A percentile compares a stretch with the other conserved stretches of the same genome.
These are phyloP conservation scores for Amblyornis subalaris DNA, from an alignment of 2,113 vertebrate species.

Conservation along the genomic window DNA sequence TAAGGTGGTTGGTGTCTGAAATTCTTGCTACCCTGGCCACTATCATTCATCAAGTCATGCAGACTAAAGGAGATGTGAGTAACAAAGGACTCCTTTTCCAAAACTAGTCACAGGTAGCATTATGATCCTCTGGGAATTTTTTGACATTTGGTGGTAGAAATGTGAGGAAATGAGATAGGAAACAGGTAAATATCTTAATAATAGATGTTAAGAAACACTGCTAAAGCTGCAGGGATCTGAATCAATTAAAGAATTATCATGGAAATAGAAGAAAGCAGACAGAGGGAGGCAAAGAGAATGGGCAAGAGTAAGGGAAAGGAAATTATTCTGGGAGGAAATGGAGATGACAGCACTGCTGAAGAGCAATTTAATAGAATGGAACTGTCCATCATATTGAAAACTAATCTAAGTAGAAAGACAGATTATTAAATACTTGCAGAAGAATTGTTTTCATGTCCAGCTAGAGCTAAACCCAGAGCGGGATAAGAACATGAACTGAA, in stretches of 20 bases:
- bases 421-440: constrained; percentile 20
- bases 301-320: neutral
- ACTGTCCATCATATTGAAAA: constrained; percentile 8
- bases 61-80: neutral
- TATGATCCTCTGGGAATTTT: neutral
- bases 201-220: neutral
- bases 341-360: neutral
- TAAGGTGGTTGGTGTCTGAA: neutral
- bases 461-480: neutral
- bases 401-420: constrained; percentile 5
- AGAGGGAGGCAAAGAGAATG: neutral
- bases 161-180: neutral
- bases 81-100: neutral
- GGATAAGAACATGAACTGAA: neutral
- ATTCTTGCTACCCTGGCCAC: neutral
- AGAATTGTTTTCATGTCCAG: constrained; percentile 20
- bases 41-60: neutral
- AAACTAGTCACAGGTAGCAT: neutral
- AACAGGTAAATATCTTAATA: neutral
- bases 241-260: neutral
- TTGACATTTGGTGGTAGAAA: neutral
- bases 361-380: neutral
- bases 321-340: neutral
- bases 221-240: neutral
- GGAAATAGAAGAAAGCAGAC: neutral